Base-by-base conservation (phyloP, 64 coral and sea anemone species). In the Actinia tenebrosa region DNA sequence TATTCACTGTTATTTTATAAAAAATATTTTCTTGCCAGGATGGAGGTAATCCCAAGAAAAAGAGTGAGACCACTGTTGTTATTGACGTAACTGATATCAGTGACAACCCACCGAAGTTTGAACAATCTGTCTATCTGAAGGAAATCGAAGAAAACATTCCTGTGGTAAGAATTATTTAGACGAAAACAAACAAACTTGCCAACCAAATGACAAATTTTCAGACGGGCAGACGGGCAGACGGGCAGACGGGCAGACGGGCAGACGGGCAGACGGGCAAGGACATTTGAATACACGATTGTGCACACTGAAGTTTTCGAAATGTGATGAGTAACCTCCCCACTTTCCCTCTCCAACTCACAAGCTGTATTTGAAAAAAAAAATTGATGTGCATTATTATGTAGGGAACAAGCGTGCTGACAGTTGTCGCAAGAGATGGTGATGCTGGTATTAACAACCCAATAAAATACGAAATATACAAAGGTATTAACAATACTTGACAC, bases 381-480 rank as follows among this genome's bases (percentile, higher is more conserved):
- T 25, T 66, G 63, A 14, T 1, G n/a, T 23, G 63, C 19, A 66
- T 66, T 66, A 18, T 43, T 52, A 44, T 71, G 11, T 78, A 96
- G 94, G 88, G 91, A 5, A 85, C 91, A 0, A 45, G 44, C 15
- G 72, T 96, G n/a, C 46, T 86, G 46, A 83, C 87, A 86, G 94
- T 96, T 0, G 43, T 86, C 14, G 94, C 94, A 4, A 78, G 88
- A 53, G 94, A 96, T 80, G 94, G 94, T 22, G 94, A 96, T 54
- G 44, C 72, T 43, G 94, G 94, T 16, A 88, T 96, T 4, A 83
- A 87, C 19, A 90, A 96, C 47, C 43, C 64, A 63, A 79, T 96
- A 16, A 54, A 7, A 19, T 96, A 93, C 45, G 86, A 89, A 14
- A 96, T 96, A 88, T 68, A 88, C 56, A 59, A 55, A 88, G 94